Evolutionary conservation across 2,113 vertebrate species (phyloP).

Genomic region (Verasper variegatus): DNA sequence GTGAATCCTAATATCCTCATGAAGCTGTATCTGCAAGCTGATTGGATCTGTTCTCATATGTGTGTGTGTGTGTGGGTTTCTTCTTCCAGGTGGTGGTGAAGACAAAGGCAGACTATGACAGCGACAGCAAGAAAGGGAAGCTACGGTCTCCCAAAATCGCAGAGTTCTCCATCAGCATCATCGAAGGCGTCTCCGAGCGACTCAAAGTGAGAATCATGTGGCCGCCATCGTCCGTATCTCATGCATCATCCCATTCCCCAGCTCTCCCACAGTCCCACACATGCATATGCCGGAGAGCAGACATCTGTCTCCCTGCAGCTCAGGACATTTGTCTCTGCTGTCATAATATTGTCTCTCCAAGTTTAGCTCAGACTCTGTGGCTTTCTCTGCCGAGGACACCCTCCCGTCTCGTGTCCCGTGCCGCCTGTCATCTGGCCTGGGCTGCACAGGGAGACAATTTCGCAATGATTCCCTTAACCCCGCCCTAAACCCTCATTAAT

Average conservation of each 20-base stretch:
- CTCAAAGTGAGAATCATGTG: conserved; percentile 88
- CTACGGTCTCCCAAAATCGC: conserved; percentile 90
- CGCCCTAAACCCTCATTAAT: conserved; percentile 67
- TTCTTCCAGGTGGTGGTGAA: conserved; percentile 91
- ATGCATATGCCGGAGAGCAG: conserved; percentile 11
- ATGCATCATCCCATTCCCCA: conserved; percentile 5
- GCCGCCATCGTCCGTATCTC: neutral
- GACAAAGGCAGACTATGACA: conserved; percentile 94
- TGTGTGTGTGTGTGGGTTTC: neutral
- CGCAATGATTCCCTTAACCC: conserved; percentile 64
- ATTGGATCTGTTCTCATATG: neutral
- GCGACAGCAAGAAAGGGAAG: conserved; percentile 90
- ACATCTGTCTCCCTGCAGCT: conserved; percentile 29
- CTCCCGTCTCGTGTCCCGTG: conserved; percentile 11
- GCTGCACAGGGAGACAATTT: conserved; percentile 45
- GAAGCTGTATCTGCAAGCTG: neutral
- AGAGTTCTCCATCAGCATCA: conserved; percentile 95
- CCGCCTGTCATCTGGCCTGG: conserved; percentile 21
- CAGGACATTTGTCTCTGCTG: conserved; percentile 19
- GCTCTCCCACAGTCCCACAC: conserved; percentile 28
- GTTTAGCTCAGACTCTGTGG: neutral
- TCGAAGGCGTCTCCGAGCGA: conserved; percentile 92
- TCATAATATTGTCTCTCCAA: conserved; percentile 9
- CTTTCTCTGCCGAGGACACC: conserved; percentile 6
- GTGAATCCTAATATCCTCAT: neutral